Conservation (phyloP, 2,113 vertebrate species). For the Ammodytes dubius region DNA sequence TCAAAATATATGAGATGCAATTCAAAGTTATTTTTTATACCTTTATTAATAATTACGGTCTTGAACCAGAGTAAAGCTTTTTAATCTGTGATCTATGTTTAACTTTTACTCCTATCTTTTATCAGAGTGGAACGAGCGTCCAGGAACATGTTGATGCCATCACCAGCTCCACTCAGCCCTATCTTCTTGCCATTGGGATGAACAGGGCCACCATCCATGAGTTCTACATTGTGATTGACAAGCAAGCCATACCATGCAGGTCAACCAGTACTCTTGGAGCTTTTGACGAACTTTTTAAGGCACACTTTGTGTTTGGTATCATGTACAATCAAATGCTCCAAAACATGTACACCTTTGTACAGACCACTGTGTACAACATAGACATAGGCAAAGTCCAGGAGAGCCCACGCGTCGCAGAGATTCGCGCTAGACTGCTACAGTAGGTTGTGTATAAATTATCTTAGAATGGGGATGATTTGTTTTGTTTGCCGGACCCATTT, state of each 20-base stretch:
- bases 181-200: neutral
- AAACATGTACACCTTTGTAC: neutral
- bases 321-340: conserved; percentile 19
- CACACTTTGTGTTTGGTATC: conserved; percentile 18
- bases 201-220: neutral
- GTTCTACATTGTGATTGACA: conserved; percentile 4
- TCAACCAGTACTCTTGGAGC: conserved; percentile 11
- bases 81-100: too few species aligned
- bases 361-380: conserved; percentile 21
- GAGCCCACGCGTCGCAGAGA: conserved; percentile 6
- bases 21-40: too few species aligned
- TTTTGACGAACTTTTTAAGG: conserved; percentile 31
- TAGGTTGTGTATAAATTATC: neutral
- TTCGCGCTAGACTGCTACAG: neutral
- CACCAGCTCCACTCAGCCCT: neutral
- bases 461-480: neutral
- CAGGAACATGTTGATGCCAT: conserved; percentile 18
- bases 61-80: too few species aligned
- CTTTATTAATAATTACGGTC: too few species aligned
- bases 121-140: conserved; percentile 20
- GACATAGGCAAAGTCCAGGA: conserved; percentile 19
- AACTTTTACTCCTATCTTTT: neutral
- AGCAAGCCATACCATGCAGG: conserved; percentile 18
- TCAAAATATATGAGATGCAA: too few species aligned
- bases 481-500: conserved; percentile 11